Percentiles rank a stretch among this genome's conserved stretches.
These are phyloP conservation scores for Emydoidea blandingii DNA, from an alignment of 2,797 vertebrate genomes.

Conservation along the genomic window DNA sequence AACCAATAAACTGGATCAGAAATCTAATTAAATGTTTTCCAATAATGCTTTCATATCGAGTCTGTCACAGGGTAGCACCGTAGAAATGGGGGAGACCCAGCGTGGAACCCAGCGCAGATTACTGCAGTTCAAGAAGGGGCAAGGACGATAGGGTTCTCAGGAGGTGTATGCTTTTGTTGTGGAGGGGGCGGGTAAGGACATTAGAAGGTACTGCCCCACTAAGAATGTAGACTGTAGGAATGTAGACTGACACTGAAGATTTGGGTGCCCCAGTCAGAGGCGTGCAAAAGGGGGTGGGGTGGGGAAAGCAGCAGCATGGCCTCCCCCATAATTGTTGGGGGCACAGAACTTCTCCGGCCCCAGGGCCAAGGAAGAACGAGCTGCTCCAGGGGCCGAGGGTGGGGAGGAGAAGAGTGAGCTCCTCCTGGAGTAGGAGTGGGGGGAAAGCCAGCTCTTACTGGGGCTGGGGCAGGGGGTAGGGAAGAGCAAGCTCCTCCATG, in stretches of 20 bases:
- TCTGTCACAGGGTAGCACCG: background rate
- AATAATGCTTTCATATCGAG: background rate
- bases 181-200: background rate
- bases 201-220: background rate
- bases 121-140: background rate
- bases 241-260: background rate
- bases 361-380: no score
- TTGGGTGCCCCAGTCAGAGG: background rate
- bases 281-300: no score
- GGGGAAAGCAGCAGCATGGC: no score
- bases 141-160: background rate
- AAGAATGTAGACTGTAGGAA: background rate
- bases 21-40: background rate
- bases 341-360: no score
- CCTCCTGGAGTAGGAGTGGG: no score
- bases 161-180: background rate
- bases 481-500: no score
- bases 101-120: background rate
- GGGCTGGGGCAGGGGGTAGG: no score
- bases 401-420: no score
- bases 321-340: no score
- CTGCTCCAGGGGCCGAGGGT: no score
- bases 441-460: no score
- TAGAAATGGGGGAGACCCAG: background rate
- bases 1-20: background rate